Base-by-base conservation (phyloP, 2,888 invertebrate species). In the Zygaena filipendulae region DNA sequence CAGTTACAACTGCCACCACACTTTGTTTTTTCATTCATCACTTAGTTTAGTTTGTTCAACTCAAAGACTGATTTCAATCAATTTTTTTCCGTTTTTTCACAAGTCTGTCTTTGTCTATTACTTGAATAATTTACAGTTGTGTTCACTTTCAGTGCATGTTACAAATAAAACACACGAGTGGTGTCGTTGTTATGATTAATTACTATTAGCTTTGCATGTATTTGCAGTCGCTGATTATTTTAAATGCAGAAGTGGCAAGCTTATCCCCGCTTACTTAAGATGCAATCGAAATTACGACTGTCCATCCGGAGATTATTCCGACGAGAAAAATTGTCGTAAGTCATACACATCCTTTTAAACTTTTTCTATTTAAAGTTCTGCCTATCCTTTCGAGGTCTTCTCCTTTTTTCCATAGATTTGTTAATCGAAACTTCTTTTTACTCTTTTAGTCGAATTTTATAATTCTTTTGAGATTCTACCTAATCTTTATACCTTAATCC, bases 261-360 rank as follows among this genome's bases (percentile, higher is more conserved):
- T 85, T 52, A 83, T 88, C 52, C 66, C 80, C 18, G 59, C 69
- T 42, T 58, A 59, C 43, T 69, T 72, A 56, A 72, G 81, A 53
- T 89, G 89, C 66, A 84, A 90, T 68, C 81, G 83, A 27, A 69
- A 67, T 32, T 80, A 82, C 46, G 88, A 91, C 75, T 91, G 90
- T 60, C 64, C 68, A 44, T 39, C 33, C 19, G 71, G 62, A 34
- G 91, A 92, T 77, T 81, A 84, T 57, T 87, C 88, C 20, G 91
- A 92, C 60, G 91, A 91, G 71, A 81, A 83, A 47, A 82, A 85
- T 57, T 91, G 91, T 82, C 85, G 88, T 88, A 87, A 87, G 87
- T 87, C n/a, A n/a, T n/a, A 61, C 31, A 35, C 28, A 28, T 41
- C 35, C 23, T 12, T 25, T 27, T 9, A 11, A 26, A 11, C 7